A percentile compares a stretch with the other conserved stretches of the same genome.
Conservation (phyloP, 1,140 invertebrate species). For the Saccostrea cuccullata region DNA sequence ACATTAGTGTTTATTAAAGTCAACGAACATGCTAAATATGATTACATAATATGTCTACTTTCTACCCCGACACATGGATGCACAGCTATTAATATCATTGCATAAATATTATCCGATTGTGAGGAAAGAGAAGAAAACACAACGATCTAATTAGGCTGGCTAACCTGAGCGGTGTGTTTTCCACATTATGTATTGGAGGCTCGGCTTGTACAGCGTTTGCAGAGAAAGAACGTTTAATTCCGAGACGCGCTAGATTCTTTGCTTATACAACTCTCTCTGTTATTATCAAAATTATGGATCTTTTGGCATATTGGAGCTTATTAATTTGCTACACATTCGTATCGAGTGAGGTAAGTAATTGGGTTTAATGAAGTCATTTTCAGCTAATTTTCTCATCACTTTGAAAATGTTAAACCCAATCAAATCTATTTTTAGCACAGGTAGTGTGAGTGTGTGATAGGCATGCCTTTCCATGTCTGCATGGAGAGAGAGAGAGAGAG, state of each 20-base stretch:
- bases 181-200: neutral
- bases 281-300: neutral
- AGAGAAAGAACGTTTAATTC: neutral
- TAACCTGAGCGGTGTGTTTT: neutral
- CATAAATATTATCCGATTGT: neutral
- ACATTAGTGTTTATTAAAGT: no score
- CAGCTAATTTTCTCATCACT: neutral
- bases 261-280: neutral
- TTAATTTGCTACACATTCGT: neutral
- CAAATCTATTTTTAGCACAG: slow-evolving; percentile 6
- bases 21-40: neutral
- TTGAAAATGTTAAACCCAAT: neutral
- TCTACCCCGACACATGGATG: neutral
- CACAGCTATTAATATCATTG: neutral
- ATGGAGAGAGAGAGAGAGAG: neutral
- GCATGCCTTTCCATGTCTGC: neutral
- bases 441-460: neutral
- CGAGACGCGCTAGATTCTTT: neutral
- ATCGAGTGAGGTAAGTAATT: neutral
- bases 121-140: neutral
- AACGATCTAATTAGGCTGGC: neutral
- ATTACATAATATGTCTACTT: neutral
- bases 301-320: neutral
- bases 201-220: neutral
- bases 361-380: neutral